These are phyloP conservation scores for Pristionchus fissidentatus DNA, from an alignment of 2,888 invertebrate species.

Conservation along the genomic window DNA sequence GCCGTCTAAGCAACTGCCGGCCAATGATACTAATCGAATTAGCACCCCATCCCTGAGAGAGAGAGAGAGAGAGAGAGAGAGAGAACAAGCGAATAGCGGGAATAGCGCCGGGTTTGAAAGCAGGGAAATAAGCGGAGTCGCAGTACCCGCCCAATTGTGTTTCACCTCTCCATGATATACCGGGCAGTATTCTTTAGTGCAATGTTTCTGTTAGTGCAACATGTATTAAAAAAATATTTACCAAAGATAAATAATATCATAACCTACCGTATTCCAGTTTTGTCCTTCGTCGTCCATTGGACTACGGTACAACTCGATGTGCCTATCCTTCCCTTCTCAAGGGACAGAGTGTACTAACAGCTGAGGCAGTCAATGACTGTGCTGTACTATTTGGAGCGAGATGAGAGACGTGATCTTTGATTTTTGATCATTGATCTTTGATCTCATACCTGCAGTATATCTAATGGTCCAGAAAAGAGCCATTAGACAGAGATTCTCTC, in stretches of 20 bases:
- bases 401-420: constrained; percentile 9
- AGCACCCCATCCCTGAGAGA: constrained; percentile 16
- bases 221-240: background rate
- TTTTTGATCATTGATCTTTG: no score
- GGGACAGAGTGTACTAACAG: constrained; percentile 32
- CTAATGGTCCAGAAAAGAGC: no score
- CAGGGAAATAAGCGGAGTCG: background rate
- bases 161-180: background rate
- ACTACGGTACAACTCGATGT: constrained; percentile 70
- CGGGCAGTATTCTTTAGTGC: no score
- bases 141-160: background rate
- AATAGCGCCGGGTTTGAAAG: background rate
- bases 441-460: no score
- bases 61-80: background rate
- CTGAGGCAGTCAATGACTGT: constrained; percentile 69
- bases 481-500: no score
- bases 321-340: constrained; percentile 64
- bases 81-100: no score
- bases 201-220: no score
- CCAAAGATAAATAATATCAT: background rate
- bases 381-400: constrained; percentile 72
- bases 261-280: constrained; percentile 52
- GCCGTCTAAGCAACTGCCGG: no score
- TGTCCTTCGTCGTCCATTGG: constrained; percentile 63
- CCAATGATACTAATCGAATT: constrained; percentile 24